phyloP scores from a whole-genome alignment of 2,797 vertebrate species.

The Acipenser transmontanus region DNA sequence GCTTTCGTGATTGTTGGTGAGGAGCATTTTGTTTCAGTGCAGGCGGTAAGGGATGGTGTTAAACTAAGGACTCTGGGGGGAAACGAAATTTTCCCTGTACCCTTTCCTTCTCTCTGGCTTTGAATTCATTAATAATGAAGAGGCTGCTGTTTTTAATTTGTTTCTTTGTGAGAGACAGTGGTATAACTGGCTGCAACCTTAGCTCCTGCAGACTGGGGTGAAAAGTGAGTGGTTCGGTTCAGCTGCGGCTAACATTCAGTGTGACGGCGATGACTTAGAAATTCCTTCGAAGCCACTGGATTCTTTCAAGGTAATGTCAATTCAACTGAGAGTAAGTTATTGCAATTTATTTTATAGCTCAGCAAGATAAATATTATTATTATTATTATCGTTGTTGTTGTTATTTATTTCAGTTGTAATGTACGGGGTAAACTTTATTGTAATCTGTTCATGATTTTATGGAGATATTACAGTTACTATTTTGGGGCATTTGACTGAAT shows the following conservation, averaged over 20 bases:
- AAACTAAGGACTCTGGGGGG: conserved; percentile 26
- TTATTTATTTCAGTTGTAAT: no score
- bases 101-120: conserved; percentile 39
- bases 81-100: conserved; percentile 9
- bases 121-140: conserved; percentile 65
- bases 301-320: conserved; percentile 44
- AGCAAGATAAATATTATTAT: no score
- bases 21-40: conserved; percentile 18
- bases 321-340: not conserved
- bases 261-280: conserved; percentile 28
- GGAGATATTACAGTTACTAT: no score
- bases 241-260: conserved; percentile 36
- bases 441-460: no score
- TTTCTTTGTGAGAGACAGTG: conserved; percentile 38
- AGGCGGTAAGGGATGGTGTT: conserved; percentile 26
- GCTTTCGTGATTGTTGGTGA: conserved; percentile 23
- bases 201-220: conserved; percentile 19
- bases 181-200: conserved; percentile 21
- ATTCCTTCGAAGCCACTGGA: conserved; percentile 29
- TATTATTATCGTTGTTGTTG: no score
- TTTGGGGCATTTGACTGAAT: no score
- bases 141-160: conserved; percentile 40
- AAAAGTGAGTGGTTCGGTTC: conserved; percentile 36
- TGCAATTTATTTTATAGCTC: no score
- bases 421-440: no score